These are phyloP conservation scores for Antennarius maculatus DNA, from an alignment of 2,797 vertebrate genomes.

Conservation along the genomic window DNA sequence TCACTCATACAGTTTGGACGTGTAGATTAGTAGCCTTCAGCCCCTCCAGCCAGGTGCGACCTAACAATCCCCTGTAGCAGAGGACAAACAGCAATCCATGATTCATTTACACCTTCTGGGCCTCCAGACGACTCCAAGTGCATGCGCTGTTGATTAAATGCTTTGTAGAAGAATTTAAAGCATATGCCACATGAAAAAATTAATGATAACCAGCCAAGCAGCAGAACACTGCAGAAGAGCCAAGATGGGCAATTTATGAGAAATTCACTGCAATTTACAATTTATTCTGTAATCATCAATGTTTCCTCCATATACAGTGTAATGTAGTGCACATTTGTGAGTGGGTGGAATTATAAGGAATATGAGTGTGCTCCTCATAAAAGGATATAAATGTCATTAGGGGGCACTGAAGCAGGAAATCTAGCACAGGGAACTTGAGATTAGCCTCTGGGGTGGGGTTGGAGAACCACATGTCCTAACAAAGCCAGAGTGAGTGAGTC, in stretches of 20 bases:
- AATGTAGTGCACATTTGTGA: constrained; percentile 71
- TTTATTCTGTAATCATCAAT: constrained; percentile 74
- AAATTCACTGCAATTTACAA: constrained; percentile 72
- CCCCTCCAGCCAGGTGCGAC: constrained; percentile 75
- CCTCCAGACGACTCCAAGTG: constrained; percentile 57
- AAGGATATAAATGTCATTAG: constrained; percentile 81
- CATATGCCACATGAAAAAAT: constrained; percentile 76
- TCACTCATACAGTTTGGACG: constrained; percentile 66
- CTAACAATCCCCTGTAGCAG: constrained; percentile 67
- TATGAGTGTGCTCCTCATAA: constrained; percentile 69
- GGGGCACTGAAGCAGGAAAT: constrained; percentile 78
- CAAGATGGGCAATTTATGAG: constrained; percentile 61
- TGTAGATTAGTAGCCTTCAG: constrained; percentile 73
- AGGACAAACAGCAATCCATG: constrained; percentile 76
- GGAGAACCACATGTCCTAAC: constrained; percentile 70
- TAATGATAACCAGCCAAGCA: constrained; percentile 72
- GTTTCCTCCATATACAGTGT: constrained; percentile 64
- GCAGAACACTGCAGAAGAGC: constrained; percentile 61
- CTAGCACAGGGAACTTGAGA: constrained; percentile 75
- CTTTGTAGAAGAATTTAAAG: constrained; percentile 78
- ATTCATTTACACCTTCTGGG: constrained; percentile 80
- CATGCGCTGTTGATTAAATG: constrained; percentile 74
- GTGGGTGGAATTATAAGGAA: constrained; percentile 73
- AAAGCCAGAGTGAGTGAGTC: constrained; percentile 56
- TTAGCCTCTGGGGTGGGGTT: constrained; percentile 69